phyloP scores from a whole-genome alignment of 2,888 invertebrate genomes.

The Amblyjoppa fuscipennis region DNA sequence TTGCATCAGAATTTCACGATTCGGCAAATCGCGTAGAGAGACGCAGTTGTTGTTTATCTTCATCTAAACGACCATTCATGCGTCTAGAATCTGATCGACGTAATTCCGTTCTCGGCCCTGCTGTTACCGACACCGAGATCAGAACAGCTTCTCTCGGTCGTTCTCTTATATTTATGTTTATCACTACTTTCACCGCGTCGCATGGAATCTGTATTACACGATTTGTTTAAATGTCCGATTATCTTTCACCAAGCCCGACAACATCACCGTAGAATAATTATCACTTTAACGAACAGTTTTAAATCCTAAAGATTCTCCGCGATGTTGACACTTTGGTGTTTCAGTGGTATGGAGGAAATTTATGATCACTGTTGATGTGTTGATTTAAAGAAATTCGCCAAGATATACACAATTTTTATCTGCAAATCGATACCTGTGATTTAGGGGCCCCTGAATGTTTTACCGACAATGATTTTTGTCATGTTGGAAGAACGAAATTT shows the following conservation, averaged over 20 bases:
- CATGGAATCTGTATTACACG: slow-evolving; percentile 2
- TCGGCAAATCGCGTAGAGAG: neutral
- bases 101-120: neutral
- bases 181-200: slow-evolving; percentile 5
- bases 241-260: neutral
- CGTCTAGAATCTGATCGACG: slow-evolving; percentile 9
- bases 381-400: neutral
- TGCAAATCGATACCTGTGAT: neutral
- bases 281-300: neutral
- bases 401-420: neutral
- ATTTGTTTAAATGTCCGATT: neutral
- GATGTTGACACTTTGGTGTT: neutral
- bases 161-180: slow-evolving; percentile 9
- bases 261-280: neutral
- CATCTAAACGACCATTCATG: slow-evolving; percentile 11
- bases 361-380: neutral
- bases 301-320: neutral
- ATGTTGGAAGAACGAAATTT: neutral
- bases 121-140: neutral
- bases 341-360: neutral
- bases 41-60: neutral
- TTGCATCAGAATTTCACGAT: slow-evolving; percentile 15
- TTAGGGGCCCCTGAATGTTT: neutral
- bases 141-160: neutral
- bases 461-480: neutral